phyloP scores from a whole-genome alignment of 2,113 vertebrate genomes.

The Lophura nycthemera region DNA sequence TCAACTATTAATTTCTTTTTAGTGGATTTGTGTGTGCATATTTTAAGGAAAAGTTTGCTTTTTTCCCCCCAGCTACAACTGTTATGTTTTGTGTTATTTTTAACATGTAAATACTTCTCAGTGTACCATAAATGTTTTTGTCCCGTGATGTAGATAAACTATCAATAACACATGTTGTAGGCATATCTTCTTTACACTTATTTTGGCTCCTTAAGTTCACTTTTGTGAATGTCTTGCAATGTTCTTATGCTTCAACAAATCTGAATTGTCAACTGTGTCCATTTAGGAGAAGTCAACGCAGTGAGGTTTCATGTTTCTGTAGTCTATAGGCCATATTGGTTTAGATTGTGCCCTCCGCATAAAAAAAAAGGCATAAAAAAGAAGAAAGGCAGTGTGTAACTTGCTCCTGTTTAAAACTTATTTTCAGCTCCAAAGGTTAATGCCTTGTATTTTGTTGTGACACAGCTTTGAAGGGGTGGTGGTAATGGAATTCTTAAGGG shows the following conservation, averaged over 20 bases:
- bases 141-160: background rate
- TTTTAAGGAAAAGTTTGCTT: background rate
- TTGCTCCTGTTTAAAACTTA: background rate
- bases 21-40: background rate
- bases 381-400: background rate
- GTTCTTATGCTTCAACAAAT: background rate
- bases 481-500: background rate
- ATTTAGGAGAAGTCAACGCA: background rate
- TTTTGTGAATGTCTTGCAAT: background rate
- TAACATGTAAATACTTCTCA: background rate
- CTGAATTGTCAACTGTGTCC: background rate
- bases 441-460: background rate
- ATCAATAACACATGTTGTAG: background rate
- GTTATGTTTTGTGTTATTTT: background rate
- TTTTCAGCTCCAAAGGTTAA: background rate
- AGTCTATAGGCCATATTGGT: background rate
- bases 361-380: no score
- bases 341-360: background rate
- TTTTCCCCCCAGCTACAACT: accelerated
- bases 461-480: background rate
- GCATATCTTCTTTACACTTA: background rate
- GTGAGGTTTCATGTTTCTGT: background rate
- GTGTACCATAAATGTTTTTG: background rate
- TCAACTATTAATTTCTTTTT: background rate
- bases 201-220: background rate